These are phyloP conservation scores for Zaprionus ornatus DNA, from an alignment of 1,140 invertebrate species.

Conservation along the genomic window DNA sequence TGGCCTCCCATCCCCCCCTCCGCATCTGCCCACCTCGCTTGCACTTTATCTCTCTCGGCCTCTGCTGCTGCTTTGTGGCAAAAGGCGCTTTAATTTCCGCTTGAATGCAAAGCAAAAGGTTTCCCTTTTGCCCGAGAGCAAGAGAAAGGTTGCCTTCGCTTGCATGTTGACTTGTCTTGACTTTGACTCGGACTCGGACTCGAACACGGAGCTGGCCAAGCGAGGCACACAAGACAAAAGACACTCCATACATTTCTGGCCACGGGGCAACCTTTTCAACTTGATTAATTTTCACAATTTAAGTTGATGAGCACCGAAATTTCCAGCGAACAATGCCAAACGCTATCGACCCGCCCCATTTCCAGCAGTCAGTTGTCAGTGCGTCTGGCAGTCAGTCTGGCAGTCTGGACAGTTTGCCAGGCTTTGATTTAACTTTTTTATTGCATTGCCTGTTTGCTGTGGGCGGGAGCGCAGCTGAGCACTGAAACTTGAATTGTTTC, in stretches of 20 bases:
- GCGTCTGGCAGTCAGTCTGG: not conserved
- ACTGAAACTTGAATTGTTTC: slow-evolving; percentile 50
- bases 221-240: slow-evolving; percentile 66
- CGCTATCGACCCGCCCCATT: slow-evolving; percentile 12
- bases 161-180: slow-evolving; percentile 67
- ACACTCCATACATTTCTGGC: slow-evolving; percentile 32
- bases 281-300: slow-evolving; percentile 82
- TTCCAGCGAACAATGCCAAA: slow-evolving; percentile 47
- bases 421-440: slow-evolving; percentile 52
- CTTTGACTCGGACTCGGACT: slow-evolving; percentile 25
- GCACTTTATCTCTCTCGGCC: not conserved
- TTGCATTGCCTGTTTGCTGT: slow-evolving; percentile 19
- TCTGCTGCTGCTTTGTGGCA: slow-evolving; percentile 10
- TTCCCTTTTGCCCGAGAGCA: slow-evolving; percentile 22
- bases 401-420: slow-evolving; percentile 11
- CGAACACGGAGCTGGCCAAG: slow-evolving; percentile 49
- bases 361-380: slow-evolving; percentile 5
- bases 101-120: slow-evolving; percentile 78
- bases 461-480: slow-evolving; percentile 29
- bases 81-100: slow-evolving; percentile 69
- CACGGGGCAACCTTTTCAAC: slow-evolving; percentile 71
- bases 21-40: not conserved
- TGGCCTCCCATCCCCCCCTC: not conserved
- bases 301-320: slow-evolving; percentile 72
- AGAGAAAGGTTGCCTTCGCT: slow-evolving; percentile 49